A percentile compares a stretch with the other conserved stretches of the same genome.
Conservation (phyloP, 2,888 invertebrate species). For the Drosophila borborema region DNA sequence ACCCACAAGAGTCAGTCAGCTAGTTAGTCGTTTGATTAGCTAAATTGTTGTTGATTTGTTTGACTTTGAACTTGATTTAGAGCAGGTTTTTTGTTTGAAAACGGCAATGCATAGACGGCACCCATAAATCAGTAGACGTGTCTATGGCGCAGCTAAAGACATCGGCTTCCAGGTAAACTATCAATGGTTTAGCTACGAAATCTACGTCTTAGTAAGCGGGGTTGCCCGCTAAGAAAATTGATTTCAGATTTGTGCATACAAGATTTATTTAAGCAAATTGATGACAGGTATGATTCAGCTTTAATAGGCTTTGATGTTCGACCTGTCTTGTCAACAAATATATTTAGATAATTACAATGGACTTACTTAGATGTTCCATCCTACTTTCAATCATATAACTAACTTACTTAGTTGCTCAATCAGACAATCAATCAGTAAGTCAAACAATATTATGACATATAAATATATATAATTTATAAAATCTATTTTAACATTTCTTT, state of each 20-base stretch:
- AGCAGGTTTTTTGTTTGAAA: conserved; percentile 62
- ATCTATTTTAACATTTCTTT: no score
- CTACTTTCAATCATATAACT: not conserved
- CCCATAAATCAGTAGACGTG: conserved; percentile 27
- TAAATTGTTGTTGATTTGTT: conserved; percentile 75
- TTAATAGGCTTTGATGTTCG: not conserved
- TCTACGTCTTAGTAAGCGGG: not conserved
- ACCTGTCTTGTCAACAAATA: no score
- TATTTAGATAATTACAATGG: no score
- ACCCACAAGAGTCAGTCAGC: conserved; percentile 30
- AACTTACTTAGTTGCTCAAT: not conserved
- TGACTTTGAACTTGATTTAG: conserved; percentile 80
- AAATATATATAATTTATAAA: not conserved
- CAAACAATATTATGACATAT: not conserved
- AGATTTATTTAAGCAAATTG: not conserved
- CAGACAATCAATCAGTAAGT: not conserved
- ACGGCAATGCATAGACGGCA: conserved; percentile 45
- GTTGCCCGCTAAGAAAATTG: not conserved
- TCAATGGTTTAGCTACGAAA: not conserved
- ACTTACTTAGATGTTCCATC: no score
- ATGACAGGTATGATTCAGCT: not conserved
- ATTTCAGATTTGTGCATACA: not conserved
- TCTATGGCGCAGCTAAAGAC: conserved; percentile 7
- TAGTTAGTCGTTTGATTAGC: conserved; percentile 60
- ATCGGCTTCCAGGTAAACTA: not conserved